These are phyloP conservation scores for Myotis yumanensis DNA, from an alignment of 2,113 vertebrate genomes.

Conservation along the genomic window DNA sequence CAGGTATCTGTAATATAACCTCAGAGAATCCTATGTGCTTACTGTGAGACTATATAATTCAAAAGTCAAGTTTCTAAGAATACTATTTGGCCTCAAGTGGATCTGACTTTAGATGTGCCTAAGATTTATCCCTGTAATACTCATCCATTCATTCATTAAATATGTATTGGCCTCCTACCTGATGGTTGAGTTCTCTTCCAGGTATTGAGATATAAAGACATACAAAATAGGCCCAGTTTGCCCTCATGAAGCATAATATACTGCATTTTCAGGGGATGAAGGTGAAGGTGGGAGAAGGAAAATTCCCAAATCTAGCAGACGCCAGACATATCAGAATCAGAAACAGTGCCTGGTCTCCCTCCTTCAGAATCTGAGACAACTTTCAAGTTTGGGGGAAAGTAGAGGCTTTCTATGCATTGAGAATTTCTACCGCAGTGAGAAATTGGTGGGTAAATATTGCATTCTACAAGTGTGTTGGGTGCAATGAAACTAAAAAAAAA, in stretches of 20 bases:
- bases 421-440: not conserved
- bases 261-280: not conserved
- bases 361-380: not conserved
- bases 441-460: not conserved
- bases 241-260: not conserved
- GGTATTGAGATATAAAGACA: not conserved
- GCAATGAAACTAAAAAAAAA: not conserved
- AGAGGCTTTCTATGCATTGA: not conserved
- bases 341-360: not conserved
- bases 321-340: not conserved
- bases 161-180: not conserved
- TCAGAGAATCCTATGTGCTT: not conserved
- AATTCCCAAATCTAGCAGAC: not conserved
- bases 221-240: not conserved
- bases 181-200: not conserved
- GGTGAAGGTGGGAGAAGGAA: not conserved
- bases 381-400: not conserved
- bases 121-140: not conserved
- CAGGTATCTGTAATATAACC: not conserved
- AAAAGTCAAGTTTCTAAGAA: not conserved
- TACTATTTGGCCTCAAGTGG: not conserved
- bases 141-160: not conserved
- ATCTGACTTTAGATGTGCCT: not conserved
- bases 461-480: not conserved
- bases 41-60: not conserved